Evolutionary conservation across 2,888 invertebrate species (phyloP).

Genomic region (Fragum whitleyi): DNA sequence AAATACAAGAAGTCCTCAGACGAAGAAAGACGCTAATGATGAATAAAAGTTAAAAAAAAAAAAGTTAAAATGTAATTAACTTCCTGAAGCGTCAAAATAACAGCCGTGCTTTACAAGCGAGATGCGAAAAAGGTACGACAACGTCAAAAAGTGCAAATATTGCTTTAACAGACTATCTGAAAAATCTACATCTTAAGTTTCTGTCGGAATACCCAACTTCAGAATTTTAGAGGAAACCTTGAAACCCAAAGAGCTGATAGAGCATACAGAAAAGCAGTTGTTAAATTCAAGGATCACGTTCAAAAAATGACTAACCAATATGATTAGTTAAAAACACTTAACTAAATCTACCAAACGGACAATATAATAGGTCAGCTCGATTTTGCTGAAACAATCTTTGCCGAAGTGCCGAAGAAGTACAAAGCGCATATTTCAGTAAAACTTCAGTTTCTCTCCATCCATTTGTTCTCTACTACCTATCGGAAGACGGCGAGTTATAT

Average conservation of each 20-base stretch:
- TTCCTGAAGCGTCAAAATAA: conserved; percentile 51
- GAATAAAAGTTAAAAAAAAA: conserved; percentile 20
- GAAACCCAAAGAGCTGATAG: conserved; percentile 29
- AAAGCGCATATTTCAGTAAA: conserved; percentile 57
- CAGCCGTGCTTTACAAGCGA: conserved; percentile 40
- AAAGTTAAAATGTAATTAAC: conserved; percentile 18
- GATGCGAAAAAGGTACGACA: conserved; percentile 37
- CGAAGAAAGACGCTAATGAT: conserved; percentile 24
- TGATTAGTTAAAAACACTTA: conserved; percentile 33
- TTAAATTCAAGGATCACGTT: conserved; percentile 55
- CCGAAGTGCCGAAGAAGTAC: conserved; percentile 52
- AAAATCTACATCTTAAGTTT: conserved; percentile 35
- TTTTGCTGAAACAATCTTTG: conserved; percentile 60
- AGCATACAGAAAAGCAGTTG: conserved; percentile 36
- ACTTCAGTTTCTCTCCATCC: conserved; percentile 57
- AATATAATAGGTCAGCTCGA: conserved; percentile 48
- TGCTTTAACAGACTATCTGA: conserved; percentile 40
- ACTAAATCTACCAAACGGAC: conserved; percentile 34
- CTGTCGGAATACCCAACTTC: conserved; percentile 48
- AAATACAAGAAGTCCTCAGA: background rate
- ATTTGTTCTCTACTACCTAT: conserved; percentile 56
- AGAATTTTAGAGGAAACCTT: conserved; percentile 32
- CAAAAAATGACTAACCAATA: conserved; percentile 53
- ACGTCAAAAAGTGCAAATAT: conserved; percentile 35
- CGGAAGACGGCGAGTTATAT: conserved; percentile 38